These are phyloP conservation scores for Junonia oenone DNA, from an alignment of 2,888 invertebrate species.

Conservation along the genomic window DNA sequence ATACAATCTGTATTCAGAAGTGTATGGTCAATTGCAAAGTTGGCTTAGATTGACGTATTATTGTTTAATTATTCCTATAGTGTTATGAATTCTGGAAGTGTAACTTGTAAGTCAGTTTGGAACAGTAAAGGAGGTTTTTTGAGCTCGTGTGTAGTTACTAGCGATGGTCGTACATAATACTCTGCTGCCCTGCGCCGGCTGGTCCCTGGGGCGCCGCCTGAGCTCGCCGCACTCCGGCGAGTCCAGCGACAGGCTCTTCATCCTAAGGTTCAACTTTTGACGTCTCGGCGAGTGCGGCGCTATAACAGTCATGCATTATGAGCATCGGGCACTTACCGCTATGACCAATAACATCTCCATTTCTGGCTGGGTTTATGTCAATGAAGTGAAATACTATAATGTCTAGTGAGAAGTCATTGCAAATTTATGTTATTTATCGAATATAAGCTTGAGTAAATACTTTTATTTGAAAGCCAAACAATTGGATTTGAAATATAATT, in stretches of 20 bases:
- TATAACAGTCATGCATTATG: constrained; percentile 78
- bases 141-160: constrained; percentile 46
- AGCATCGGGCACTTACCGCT: constrained; percentile 40
- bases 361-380: not conserved
- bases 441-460: constrained; percentile 13
- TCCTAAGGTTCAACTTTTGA: constrained; percentile 96
- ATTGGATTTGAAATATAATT: constrained; percentile 4
- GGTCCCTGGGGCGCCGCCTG: constrained; percentile 82
- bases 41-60: not conserved
- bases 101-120: not conserved
- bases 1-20: too few species aligned
- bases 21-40: constrained; percentile 9
- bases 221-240: constrained; percentile 95
- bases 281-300: constrained; percentile 97
- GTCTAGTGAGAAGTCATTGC: constrained; percentile 3
- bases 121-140: constrained; percentile 43
- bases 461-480: constrained; percentile 3
- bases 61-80: not conserved
- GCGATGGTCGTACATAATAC: constrained; percentile 80
- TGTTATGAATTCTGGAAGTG: not conserved
- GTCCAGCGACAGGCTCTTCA: constrained; percentile 98
- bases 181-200: constrained; percentile 78
- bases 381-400: constrained; percentile 9
- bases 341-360: not conserved
- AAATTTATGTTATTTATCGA: constrained; percentile 2